Percentiles rank a stretch among this genome's conserved stretches.
Evolutionary conservation across 2,888 invertebrate genomes (phyloP).

Genomic region (Macropis europaea): DNA sequence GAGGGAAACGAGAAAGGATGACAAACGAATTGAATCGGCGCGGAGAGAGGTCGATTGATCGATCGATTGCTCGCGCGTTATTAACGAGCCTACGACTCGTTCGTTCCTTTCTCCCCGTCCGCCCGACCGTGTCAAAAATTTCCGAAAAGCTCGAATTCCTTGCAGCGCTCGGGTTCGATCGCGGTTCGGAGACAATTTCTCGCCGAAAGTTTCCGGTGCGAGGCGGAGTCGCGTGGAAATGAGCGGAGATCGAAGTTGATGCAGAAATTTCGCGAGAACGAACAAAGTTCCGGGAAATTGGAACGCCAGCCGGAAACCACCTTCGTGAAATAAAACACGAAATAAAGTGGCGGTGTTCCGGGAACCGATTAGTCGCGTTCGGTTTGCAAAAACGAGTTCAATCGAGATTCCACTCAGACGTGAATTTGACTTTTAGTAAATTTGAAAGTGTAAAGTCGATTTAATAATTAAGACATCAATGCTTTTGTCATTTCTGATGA

Average conservation of each 20-base stretch:
- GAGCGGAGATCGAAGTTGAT: slow-evolving; percentile 49
- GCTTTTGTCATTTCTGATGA: too few relatives aligned
- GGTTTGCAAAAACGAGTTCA: too few relatives aligned
- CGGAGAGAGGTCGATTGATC: slow-evolving; percentile 26
- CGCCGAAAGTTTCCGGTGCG: slow-evolving; percentile 43
- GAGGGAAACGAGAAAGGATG: slow-evolving; percentile 14
- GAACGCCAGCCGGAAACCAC: slow-evolving; percentile 40
- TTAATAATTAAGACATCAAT: too few relatives aligned
- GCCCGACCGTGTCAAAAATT: too few relatives aligned
- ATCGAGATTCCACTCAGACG: too few relatives aligned
- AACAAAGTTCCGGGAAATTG: slow-evolving; percentile 42
- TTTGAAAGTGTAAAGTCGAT: too few relatives aligned
- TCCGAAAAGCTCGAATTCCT: slow-evolving; percentile 37
- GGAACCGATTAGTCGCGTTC: too few relatives aligned
- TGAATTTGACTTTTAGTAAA: too few relatives aligned
- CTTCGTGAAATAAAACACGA: slow-evolving; percentile 46
- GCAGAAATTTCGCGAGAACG: slow-evolving; percentile 43
- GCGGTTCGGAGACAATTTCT: slow-evolving; percentile 58
- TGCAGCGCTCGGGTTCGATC: slow-evolving; percentile 39
- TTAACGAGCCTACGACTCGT: too few relatives aligned
- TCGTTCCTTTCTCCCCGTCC: too few relatives aligned
- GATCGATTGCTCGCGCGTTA: too few relatives aligned
- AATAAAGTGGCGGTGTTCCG: slow-evolving; percentile 38
- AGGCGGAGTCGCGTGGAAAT: slow-evolving; percentile 46
- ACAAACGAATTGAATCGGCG: slow-evolving; percentile 36